Percentiles rank a stretch among this genome's conserved stretches.
These are phyloP conservation scores for Autographa pulchrina DNA, from an alignment of 2,888 invertebrate genomes.

Conservation along the genomic window DNA sequence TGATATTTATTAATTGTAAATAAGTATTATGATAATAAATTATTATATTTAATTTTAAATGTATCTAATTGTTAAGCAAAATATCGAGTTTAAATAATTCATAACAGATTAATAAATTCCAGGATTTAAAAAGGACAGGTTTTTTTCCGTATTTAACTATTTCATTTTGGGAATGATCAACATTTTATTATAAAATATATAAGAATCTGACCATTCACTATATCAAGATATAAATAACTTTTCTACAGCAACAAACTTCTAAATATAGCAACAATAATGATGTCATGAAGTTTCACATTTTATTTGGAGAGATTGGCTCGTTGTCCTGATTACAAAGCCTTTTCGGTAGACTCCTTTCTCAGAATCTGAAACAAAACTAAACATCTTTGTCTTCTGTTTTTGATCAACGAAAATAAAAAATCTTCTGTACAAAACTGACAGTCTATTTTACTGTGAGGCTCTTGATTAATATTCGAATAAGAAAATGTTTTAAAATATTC, in stretches of 20 bases:
- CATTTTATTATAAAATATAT: too few relatives aligned
- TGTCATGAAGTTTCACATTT: constrained; percentile 39
- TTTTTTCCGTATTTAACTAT: too few relatives aligned
- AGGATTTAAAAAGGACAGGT: too few relatives aligned
- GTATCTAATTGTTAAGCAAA: too few relatives aligned
- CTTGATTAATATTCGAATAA: neutral
- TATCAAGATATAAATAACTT: constrained; percentile 20
- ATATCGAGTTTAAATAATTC: too few relatives aligned
- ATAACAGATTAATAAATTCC: too few relatives aligned
- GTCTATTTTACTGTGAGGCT: neutral
- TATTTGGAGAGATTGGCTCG: neutral
- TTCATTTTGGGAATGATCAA: too few relatives aligned
- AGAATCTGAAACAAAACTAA: neutral
- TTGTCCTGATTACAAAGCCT: constrained; percentile 13
- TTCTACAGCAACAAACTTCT: constrained; percentile 17
- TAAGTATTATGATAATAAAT: neutral
- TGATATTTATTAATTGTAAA: neutral
- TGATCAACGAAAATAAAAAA: too few relatives aligned
- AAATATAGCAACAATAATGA: constrained; percentile 32
- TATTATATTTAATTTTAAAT: too few relatives aligned
- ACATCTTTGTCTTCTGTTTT: neutral
- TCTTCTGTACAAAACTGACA: neutral
- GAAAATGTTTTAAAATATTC: neutral
- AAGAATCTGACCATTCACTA: neutral
- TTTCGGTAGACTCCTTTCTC: constrained; percentile 12